Evolutionary conservation across 2,113 vertebrate genomes (phyloP), one percentile per base, ranked within the genome.

Genomic region (Xiphorhynchus elegans): DNA sequence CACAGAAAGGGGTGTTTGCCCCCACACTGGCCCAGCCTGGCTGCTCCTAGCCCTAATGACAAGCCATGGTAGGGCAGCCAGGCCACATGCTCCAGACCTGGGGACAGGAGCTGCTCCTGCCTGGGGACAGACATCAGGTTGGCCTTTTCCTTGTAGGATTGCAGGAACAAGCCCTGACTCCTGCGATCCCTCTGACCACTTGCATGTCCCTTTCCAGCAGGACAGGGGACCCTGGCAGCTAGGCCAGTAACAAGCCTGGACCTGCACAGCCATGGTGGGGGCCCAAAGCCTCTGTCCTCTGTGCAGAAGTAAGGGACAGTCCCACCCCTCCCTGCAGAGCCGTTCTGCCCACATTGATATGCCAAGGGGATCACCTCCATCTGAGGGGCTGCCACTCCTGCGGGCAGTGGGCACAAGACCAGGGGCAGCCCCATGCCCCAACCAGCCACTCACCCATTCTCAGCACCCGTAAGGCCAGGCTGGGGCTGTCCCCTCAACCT

Each of bases 71-170:
- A 6, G 37, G 37, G 17, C 18, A 35, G 75, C 26, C 4, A 0
- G 24, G 40, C 46, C n/a, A 13, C 3, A 0, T 12, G 16, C 28
- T 33, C 44, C 1, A 0, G 55, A 7, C 19, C 6, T 0, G 1
- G 59, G 13, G 19, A 42, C 64, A 84, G 60, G 40, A 46, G 62
- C n/a, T 50, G 62, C 39, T 62, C 39, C 58, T 35, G 53, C 42
- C 28, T 12, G 5, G 19, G 9, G 52, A 33, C 56, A 26, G 17
- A n/a, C 9, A 0, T 23, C 0, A 2, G 50, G 14, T 25, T 62
- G 55, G 11, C 13, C 19, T 23, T 52, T 29, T 42, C 4, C 29
- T 52, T 46, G 46, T 26, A 35, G 63, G 35, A 29, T 53, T 31
- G 23, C 1, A 4, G 53, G 25, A 72, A 68, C 0, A 4, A 77